These are phyloP conservation scores for Allolobophora icterica DNA, from an alignment of 2,888 invertebrate genomes.

Conservation along the genomic window DNA sequence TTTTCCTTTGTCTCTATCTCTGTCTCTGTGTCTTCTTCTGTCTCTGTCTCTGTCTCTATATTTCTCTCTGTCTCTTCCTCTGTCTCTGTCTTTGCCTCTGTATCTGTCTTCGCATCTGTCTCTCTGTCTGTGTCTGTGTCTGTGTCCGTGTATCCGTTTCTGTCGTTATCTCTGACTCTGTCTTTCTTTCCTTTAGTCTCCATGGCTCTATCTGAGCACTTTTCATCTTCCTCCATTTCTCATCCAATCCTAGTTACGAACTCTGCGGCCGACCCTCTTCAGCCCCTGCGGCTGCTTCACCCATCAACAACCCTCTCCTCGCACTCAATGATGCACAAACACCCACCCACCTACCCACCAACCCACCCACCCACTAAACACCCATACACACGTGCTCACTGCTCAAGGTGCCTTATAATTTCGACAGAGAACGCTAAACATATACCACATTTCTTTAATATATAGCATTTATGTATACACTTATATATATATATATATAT, in stretches of 20 bases:
- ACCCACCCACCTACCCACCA: not conserved
- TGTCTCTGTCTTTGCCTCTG: too few species aligned
- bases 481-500: not conserved
- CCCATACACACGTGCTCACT: not conserved
- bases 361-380: not conserved
- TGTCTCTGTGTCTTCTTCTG: not conserved
- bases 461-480: not conserved
- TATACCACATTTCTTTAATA: not conserved
- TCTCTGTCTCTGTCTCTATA: not conserved
- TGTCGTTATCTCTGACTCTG: not conserved
- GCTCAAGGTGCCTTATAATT: slow-evolving; percentile 17
- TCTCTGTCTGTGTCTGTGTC: too few species aligned
- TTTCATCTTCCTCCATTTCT: slow-evolving; percentile 1
- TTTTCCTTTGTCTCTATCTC: not conserved
- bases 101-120: too few species aligned
- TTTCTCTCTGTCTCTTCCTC: not conserved
- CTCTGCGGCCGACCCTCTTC: not conserved
- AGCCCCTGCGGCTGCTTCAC: slow-evolving; percentile 14
- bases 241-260: not conserved
- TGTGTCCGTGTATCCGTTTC: not conserved
- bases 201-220: not conserved
- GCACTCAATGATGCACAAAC: slow-evolving; percentile 7
- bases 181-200: not conserved
- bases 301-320: slow-evolving; percentile 10
- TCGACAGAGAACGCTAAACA: not conserved